A percentile compares a stretch with the other conserved stretches of the same genome.
Evolutionary conservation across 2,113 vertebrate genomes (phyloP).

Genomic region (Origma solitaria): DNA sequence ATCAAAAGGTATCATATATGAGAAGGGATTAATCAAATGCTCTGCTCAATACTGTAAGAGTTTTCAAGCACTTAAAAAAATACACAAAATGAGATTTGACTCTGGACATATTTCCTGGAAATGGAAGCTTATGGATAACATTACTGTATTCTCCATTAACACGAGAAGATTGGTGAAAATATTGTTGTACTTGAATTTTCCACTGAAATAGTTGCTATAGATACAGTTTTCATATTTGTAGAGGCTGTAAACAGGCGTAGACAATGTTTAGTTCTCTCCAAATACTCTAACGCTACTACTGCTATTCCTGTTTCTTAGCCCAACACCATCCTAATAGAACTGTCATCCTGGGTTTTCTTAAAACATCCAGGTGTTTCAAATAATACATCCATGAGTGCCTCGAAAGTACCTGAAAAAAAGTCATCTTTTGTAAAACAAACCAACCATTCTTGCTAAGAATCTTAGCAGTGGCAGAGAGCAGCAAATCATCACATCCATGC

Average conservation of each 20-base stretch:
- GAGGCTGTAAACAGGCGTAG: not conserved
- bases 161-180: not conserved
- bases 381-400: not conserved
- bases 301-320: not conserved
- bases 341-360: not conserved
- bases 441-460: not conserved
- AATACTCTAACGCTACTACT: not conserved
- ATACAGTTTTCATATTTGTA: not conserved
- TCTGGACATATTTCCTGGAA: not conserved
- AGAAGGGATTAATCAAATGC: not conserved
- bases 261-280: not conserved
- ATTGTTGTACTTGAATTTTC: not conserved
- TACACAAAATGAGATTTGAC: not conserved
- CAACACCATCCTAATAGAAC: not conserved
- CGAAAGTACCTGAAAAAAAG: not conserved
- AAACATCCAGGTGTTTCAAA: not conserved
- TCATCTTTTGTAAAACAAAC: not conserved
- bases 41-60: not conserved
- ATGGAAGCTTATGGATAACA: not conserved
- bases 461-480: not conserved
- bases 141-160: not conserved
- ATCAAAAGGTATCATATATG: not conserved
- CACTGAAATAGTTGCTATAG: not conserved
- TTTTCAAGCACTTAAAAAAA: not conserved
- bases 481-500: not conserved